Conservation (phyloP, 1,140 invertebrate species). For the Ericerus pela region DNA sequence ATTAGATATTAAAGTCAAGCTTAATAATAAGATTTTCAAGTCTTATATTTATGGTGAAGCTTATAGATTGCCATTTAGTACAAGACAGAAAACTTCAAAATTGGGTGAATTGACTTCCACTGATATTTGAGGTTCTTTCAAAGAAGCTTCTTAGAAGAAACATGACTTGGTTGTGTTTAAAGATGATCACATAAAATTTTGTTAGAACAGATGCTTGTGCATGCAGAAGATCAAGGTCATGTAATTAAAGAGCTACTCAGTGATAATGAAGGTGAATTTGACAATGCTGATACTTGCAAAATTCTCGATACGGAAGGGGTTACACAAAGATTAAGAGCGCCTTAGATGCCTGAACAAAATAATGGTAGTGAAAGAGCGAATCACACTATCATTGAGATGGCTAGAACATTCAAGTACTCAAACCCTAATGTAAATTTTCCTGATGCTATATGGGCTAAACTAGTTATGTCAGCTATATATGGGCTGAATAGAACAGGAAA, state of each 20-base stretch:
- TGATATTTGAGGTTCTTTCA: no score
- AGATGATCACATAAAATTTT: no score
- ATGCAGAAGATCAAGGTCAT: conserved; percentile 19
- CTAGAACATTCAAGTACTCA: conserved; percentile 15
- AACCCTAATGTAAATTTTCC: conserved; percentile 15
- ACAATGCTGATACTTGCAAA: conserved; percentile 23
- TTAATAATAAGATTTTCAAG: conserved; percentile 26
- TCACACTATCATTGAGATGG: conserved; percentile 29
- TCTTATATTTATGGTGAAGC: conserved; percentile 25
- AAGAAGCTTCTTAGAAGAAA: no score
- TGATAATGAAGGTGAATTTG: conserved; percentile 25
- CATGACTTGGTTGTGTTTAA: no score
- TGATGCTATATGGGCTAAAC: conserved; percentile 16
- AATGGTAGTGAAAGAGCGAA: conserved; percentile 31
- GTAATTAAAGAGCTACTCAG: conserved; percentile 24
- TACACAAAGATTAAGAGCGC: neutral
- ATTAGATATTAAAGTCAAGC: conserved; percentile 19
- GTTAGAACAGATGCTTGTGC: no score
- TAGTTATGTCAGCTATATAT: conserved; percentile 12
- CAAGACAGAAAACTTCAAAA: conserved; percentile 21
- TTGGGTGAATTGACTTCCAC: no score
- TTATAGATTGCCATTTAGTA: conserved; percentile 26
- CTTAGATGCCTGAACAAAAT: conserved; percentile 30
- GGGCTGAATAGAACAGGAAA: conserved; percentile 21
- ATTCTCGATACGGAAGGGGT: conserved; percentile 18